These are phyloP conservation scores for Typhlichthys eigenmanni DNA, from an alignment of 2,797 vertebrate genomes.

Conservation along the genomic window DNA sequence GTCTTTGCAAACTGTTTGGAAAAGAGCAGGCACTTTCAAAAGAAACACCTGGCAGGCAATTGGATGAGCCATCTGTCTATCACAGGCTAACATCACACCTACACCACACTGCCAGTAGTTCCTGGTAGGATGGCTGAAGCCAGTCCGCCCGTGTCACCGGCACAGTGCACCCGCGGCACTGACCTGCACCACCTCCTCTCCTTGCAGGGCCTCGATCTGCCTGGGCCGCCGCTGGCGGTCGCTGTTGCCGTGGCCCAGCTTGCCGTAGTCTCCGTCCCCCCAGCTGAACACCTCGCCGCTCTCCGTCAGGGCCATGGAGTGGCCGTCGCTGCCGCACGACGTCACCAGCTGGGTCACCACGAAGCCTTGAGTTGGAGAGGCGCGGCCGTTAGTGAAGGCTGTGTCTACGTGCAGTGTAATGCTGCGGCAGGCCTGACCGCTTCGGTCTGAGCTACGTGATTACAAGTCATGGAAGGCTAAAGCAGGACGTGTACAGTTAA, in stretches of 20 bases:
- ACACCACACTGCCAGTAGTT: no score
- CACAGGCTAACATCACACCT: no score
- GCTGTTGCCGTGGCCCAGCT: slow-evolving; percentile 83
- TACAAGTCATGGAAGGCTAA: no score
- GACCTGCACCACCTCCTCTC: slow-evolving; percentile 85
- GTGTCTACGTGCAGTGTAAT: no score
- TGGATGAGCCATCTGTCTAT: no score
- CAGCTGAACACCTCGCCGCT: slow-evolving; percentile 86
- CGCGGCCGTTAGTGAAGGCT: not conserved
- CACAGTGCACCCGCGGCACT: not conserved
- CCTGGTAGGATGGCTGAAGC: no score
- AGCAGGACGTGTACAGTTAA: no score
- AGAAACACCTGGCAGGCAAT: no score
- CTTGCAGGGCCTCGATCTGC: slow-evolving; percentile 82
- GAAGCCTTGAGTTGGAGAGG: slow-evolving; percentile 65
- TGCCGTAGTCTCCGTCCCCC: slow-evolving; percentile 85
- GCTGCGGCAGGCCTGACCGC: no score
- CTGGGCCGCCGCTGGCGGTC: slow-evolving; percentile 81
- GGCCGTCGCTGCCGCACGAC: slow-evolving; percentile 82
- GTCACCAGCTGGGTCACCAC: slow-evolving; percentile 84
- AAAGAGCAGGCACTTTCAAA: no score
- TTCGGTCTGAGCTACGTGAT: no score
- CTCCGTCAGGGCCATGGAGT: slow-evolving; percentile 84
- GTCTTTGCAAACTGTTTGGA: no score
- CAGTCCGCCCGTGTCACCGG: not conserved